These are phyloP conservation scores for Scaptomyza caliginosa DNA, from an alignment of 2,888 invertebrate species.

Conservation along the genomic window DNA sequence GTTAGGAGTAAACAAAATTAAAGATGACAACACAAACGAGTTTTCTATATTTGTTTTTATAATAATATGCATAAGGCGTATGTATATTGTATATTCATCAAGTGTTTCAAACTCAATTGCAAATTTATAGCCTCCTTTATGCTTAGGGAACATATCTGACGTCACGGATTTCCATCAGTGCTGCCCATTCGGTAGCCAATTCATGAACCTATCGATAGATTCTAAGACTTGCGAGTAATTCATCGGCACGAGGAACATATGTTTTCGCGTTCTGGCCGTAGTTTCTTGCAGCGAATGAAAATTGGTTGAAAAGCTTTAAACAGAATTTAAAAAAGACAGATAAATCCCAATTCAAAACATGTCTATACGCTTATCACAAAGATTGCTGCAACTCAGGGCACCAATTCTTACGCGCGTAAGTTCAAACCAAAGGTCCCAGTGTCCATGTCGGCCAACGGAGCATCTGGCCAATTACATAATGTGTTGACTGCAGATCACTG, in stretches of 20 bases:
- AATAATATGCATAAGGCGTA: no score
- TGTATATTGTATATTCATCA: not conserved
- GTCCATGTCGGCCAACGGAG: constrained; percentile 10
- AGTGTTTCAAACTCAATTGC: not conserved
- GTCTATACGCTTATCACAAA: constrained; percentile 82
- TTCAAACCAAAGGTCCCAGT: constrained; percentile 1
- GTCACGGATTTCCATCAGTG: constrained; percentile 10
- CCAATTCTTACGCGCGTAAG: constrained; percentile 82
- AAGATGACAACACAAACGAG: not conserved
- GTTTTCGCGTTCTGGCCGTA: constrained; percentile 44
- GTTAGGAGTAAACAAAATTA: not conserved
- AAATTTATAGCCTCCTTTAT: no score
- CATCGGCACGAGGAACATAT: constrained; percentile 44
- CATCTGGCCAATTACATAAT: constrained; percentile 80
- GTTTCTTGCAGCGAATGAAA: constrained; percentile 26
- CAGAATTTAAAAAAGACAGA: constrained; percentile 25
- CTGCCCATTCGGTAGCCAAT: not conserved
- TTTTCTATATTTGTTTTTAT: not conserved
- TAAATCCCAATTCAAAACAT: constrained; percentile 56
- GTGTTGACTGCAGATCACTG: constrained; percentile 2
- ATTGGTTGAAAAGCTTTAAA: constrained; percentile 26
- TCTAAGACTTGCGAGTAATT: not conserved
- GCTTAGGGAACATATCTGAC: not conserved
- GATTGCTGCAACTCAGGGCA: constrained; percentile 78
- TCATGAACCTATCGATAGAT: constrained; percentile 9